A percentile compares a stretch with the other conserved stretches of the same genome.
phyloP scores from a whole-genome alignment of 1,140 invertebrate genomes.

The Eurytemora carolleeae region DNA sequence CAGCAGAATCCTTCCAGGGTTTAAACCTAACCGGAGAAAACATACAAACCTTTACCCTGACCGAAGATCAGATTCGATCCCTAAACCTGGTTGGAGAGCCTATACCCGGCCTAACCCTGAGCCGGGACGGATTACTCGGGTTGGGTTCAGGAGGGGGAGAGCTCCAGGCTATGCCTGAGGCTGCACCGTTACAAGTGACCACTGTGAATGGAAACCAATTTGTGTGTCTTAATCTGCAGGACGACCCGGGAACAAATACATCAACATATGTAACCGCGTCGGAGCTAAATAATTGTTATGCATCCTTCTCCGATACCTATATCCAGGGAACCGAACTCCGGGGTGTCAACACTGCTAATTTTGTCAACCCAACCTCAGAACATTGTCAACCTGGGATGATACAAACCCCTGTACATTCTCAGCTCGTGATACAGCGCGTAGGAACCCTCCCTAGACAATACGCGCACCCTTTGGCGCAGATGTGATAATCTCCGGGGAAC shows the following conservation, averaged over 20 bases:
- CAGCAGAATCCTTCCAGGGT: background rate
- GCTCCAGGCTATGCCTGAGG: background rate
- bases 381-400: background rate
- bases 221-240: slow-evolving; percentile 10
- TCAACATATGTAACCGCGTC: background rate
- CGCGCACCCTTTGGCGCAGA: background rate
- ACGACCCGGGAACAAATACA: background rate
- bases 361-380: background rate
- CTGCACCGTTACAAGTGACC: slow-evolving; percentile 10
- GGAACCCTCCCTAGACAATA: background rate
- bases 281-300: background rate
- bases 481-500: no score
- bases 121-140: background rate
- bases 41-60: background rate
- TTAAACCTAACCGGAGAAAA: background rate
- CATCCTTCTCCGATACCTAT: background rate
- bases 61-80: background rate
- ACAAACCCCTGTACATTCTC: background rate
- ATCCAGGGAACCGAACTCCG: background rate
- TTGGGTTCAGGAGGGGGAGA: background rate
- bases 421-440: background rate
- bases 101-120: background rate
- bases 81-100: background rate
- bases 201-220: slow-evolving; percentile 14
- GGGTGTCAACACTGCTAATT: background rate